These are phyloP conservation scores for Fregetta grallaria DNA, from an alignment of 2,113 vertebrate species.

Conservation along the genomic window DNA sequence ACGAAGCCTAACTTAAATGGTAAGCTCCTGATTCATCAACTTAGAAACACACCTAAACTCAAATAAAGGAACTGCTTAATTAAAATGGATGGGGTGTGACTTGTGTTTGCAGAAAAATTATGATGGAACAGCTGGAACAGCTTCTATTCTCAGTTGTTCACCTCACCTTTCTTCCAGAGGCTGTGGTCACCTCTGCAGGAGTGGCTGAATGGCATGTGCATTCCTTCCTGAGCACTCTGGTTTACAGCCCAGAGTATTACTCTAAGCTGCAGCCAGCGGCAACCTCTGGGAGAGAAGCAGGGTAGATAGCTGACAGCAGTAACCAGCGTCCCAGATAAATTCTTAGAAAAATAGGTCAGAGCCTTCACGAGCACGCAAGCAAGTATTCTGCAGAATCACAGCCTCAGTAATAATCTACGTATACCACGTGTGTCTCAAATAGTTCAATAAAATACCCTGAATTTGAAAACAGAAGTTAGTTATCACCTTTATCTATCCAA, in stretches of 20 bases:
- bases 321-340: neutral
- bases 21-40: constrained; percentile 2
- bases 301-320: neutral
- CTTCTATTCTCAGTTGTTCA: neutral
- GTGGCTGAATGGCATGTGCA: neutral
- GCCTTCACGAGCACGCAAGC: neutral
- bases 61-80: neutral
- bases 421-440: rapidly evolving
- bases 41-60: neutral
- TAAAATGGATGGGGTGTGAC: neutral
- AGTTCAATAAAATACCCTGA: neutral
- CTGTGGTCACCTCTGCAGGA: neutral
- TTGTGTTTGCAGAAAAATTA: neutral
- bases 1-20: neutral
- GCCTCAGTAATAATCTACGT: neutral
- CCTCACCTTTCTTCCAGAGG: neutral
- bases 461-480: neutral
- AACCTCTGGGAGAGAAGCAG: neutral
- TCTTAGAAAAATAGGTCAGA: constrained; percentile 34
- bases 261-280: neutral
- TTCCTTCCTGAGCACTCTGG: neutral
- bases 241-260: neutral
- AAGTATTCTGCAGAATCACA: neutral
- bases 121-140: neutral
- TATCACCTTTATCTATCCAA: neutral